These are phyloP conservation scores for Passer montanus DNA, from an alignment of 2,113 vertebrate species.

Conservation along the genomic window DNA sequence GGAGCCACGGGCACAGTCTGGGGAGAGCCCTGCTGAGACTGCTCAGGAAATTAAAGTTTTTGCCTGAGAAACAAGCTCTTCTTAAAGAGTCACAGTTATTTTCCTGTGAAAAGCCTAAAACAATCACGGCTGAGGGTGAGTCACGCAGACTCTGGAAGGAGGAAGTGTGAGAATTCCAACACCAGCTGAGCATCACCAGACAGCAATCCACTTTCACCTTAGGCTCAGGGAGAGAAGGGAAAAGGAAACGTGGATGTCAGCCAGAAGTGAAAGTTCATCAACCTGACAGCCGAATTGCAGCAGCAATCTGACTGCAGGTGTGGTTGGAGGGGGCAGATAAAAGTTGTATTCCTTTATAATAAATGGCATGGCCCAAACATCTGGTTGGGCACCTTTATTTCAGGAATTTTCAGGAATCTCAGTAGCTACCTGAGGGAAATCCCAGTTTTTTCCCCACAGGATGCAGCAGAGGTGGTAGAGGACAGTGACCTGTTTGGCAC, in stretches of 20 bases:
- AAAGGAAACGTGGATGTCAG: rapidly evolving
- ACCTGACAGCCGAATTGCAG: neutral
- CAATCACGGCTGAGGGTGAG: neutral
- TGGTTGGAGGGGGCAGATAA: neutral
- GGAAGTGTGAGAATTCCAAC: neutral
- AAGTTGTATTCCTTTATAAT: neutral
- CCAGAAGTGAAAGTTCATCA: neutral
- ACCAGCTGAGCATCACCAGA: neutral
- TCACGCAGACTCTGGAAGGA: neutral
- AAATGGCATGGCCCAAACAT: neutral
- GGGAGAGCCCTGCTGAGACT: neutral
- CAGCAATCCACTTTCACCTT: neutral
- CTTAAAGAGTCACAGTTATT: neutral
- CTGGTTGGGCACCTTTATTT: neutral
- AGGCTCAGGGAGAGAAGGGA: neutral
- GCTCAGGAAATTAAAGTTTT: neutral
- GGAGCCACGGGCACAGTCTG: neutral
- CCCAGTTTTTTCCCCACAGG: neutral
- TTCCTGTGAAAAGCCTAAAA: neutral
- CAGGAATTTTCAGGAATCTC: neutral
- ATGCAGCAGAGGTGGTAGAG: neutral
- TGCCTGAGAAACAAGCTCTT: neutral
- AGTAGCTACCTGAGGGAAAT: neutral
- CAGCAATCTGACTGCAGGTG: neutral
- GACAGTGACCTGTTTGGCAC: neutral